Percentiles rank a stretch among this genome's conserved stretches.
phyloP scores from a whole-genome alignment of 2,797 vertebrate genomes.

The Leptodactylus fallax region DNA sequence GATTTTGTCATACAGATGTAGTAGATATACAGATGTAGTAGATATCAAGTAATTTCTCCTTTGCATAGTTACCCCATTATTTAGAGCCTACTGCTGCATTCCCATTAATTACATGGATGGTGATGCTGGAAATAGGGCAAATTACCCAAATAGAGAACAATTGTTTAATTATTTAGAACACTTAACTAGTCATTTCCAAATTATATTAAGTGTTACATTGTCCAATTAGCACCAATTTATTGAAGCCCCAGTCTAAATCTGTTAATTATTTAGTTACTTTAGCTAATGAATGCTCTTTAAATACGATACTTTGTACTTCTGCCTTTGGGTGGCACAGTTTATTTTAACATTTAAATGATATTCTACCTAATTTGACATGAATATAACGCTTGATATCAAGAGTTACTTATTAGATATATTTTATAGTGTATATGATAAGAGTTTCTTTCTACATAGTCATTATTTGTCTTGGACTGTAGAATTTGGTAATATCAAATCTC shows the following conservation, averaged over 20 bases:
- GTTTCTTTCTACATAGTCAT: no score
- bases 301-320: constrained; percentile 29
- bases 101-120: constrained; percentile 37
- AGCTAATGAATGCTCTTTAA: constrained; percentile 35
- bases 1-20: not conserved
- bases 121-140: constrained; percentile 17
- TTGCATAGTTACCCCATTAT: constrained; percentile 12
- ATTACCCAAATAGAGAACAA: constrained; percentile 33
- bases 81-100: not conserved
- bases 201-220: constrained; percentile 48
- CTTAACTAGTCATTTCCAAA: constrained; percentile 48
- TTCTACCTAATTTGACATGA: not conserved
- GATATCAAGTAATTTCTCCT: not conserved
- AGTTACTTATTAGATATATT: not conserved
- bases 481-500: not conserved
- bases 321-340: constrained; percentile 44
- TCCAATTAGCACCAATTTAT: constrained; percentile 52
- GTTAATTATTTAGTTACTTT: constrained; percentile 54
- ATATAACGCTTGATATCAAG: not conserved
- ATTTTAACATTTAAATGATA: constrained; percentile 3
- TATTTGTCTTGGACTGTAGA: not conserved
- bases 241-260: constrained; percentile 45
- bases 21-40: not conserved
- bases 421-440: not conserved
- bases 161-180: constrained; percentile 55